Percentiles rank a stretch among this genome's conserved stretches.
Conservation (phyloP, 1,140 invertebrate species). For the Apis florea region DNA sequence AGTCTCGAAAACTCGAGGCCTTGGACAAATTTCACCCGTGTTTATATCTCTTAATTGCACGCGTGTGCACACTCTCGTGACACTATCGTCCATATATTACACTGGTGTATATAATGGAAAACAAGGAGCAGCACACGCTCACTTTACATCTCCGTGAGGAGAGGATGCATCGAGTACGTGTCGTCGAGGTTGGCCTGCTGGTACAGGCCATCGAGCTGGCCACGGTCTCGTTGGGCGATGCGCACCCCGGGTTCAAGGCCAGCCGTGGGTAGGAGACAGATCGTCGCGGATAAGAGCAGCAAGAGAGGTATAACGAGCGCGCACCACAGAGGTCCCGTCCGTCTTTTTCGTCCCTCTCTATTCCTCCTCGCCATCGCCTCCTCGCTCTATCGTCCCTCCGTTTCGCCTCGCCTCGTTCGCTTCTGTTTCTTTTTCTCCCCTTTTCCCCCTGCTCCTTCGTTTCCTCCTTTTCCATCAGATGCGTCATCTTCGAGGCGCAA, state of each 20-base stretch:
- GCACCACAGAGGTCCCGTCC: conserved; percentile 35
- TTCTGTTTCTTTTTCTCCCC: conserved; percentile 27
- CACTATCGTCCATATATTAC: neutral
- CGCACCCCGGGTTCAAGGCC: conserved; percentile 50
- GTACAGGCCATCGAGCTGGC: neutral
- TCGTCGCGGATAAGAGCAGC: conserved; percentile 53
- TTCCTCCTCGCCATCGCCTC: neutral
- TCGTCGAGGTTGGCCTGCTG: neutral
- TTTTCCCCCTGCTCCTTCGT: conserved; percentile 29
- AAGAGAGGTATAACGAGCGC: conserved; percentile 56
- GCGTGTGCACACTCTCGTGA: too few species aligned
- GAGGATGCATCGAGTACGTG: neutral
- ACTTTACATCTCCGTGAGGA: neutral
- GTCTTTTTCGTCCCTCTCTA: conserved; percentile 2
- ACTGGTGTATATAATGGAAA: neutral
- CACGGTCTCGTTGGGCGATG: conserved; percentile 25
- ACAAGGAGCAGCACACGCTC: too few species aligned
- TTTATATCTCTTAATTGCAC: too few species aligned
- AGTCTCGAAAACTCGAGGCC: too few species aligned
- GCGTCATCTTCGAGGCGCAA: conserved; percentile 52
- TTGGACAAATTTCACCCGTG: too few species aligned
- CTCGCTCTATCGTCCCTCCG: neutral
- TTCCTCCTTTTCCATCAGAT: conserved; percentile 54
- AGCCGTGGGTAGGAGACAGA: conserved; percentile 53
- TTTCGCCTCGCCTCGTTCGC: conserved; percentile 33